Evolutionary conservation across 2,888 invertebrate species (phyloP).

Genomic region (Tenthredo scrophulariae): DNA sequence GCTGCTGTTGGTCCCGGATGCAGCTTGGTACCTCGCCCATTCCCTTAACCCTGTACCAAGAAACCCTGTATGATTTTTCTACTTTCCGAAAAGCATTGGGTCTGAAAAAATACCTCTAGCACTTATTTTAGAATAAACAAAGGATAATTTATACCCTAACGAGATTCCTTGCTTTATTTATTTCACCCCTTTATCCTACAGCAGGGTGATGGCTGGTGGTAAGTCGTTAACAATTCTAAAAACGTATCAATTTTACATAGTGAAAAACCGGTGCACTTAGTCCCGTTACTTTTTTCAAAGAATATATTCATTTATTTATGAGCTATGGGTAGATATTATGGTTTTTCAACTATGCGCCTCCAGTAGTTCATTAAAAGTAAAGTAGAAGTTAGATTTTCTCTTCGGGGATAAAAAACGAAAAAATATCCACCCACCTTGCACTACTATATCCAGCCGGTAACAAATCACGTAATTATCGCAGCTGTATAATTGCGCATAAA

Average conservation of each 20-base stretch:
- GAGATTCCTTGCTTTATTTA: neutral
- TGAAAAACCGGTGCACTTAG: neutral
- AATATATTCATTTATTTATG: neutral
- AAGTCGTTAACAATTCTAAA: slow-evolving; percentile 16
- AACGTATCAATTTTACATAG: neutral
- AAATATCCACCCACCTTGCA: no score
- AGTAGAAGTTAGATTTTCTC: neutral
- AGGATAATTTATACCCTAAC: neutral
- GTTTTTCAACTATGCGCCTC: neutral
- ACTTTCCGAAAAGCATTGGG: neutral
- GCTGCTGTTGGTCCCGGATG: slow-evolving; percentile 57
- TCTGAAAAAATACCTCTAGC: slow-evolving; percentile 8
- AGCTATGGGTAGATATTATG: neutral
- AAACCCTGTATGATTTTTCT: neutral
- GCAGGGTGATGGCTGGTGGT: neutral
- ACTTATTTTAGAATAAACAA: slow-evolving; percentile 9
- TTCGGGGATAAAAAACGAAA: neutral
- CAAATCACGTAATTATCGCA: slow-evolving; percentile 65
- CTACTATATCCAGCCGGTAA: slow-evolving; percentile 23
- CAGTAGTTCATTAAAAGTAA: neutral
- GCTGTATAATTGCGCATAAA: slow-evolving; percentile 45
- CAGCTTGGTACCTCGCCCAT: neutral
- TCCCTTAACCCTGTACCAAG: neutral
- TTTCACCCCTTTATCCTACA: neutral
- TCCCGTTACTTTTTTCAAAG: neutral